Evolutionary conservation across 1,140 invertebrate genomes (phyloP).

Genomic region (Metopolophium dirhodum): DNA sequence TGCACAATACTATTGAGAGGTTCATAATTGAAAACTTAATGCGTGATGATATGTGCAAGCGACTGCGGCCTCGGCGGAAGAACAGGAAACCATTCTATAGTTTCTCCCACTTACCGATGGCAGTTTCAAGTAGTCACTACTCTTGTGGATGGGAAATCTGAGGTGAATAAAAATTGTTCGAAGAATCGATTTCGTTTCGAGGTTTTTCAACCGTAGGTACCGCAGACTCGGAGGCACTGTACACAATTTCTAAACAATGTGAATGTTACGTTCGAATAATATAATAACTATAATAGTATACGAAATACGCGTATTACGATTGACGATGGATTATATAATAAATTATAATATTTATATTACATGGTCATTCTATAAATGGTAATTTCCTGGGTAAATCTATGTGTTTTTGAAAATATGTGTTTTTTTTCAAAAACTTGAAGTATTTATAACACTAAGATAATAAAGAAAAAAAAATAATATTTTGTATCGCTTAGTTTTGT

Average conservation of each 20-base stretch:
- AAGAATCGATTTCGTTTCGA: constrained; percentile 36
- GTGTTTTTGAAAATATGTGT: neutral
- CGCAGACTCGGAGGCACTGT: neutral
- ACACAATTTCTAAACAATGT: constrained; percentile 11
- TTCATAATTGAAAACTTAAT: constrained; percentile 53
- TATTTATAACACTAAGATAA: neutral
- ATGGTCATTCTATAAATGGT: neutral
- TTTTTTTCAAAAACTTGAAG: neutral
- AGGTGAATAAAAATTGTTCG: constrained; percentile 8
- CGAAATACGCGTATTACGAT: neutral
- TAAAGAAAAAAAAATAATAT: neutral
- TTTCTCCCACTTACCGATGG: constrained; percentile 24
- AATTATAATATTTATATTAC: neutral
- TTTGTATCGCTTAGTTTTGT: neutral
- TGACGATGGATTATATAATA: no score
- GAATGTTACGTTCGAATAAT: neutral
- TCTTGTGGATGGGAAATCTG: neutral
- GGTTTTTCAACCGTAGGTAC: constrained; percentile 6
- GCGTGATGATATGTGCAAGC: constrained; percentile 30
- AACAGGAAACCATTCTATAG: constrained; percentile 42
- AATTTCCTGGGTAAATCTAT: neutral
- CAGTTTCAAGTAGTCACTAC: neutral
- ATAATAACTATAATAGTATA: neutral
- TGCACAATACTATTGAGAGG: constrained; percentile 26
- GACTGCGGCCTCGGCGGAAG: constrained; percentile 52